These are phyloP conservation scores for Galago senegalensis DNA, from an alignment of 2,797 vertebrate species.

Conservation along the genomic window DNA sequence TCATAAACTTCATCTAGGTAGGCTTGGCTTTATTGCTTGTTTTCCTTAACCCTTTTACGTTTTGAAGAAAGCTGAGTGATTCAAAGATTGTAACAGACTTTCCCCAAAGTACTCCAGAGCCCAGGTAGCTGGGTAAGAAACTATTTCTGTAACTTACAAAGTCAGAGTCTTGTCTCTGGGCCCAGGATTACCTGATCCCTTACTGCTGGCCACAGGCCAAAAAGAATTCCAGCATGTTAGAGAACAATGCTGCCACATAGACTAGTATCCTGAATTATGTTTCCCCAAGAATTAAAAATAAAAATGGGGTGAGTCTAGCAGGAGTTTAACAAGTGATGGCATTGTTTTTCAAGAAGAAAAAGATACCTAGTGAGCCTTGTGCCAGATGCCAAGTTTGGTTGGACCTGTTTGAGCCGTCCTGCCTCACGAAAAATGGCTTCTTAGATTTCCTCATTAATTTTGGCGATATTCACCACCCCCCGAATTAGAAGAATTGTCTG, in stretches of 20 bases:
- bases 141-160: neutral
- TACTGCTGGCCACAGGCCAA: neutral
- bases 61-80: constrained; percentile 22
- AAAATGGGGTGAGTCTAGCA: neutral
- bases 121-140: neutral
- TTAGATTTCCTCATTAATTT: neutral
- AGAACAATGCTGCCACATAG: constrained; percentile 8
- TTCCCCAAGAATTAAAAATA: neutral
- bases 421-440: neutral
- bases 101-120: neutral
- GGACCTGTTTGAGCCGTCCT: neutral
- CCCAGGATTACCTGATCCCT: neutral
- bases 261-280: neutral
- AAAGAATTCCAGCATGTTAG: neutral
- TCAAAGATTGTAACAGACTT: neutral
- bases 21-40: neutral
- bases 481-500: constrained; percentile 72
- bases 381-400: neutral
- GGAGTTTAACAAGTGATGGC: neutral
- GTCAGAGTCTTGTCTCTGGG: neutral
- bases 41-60: constrained; percentile 2
- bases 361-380: neutral
- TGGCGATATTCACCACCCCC: constrained; percentile 28
- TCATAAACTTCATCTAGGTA: neutral
- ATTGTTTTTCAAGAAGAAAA: constrained; percentile 45